These are phyloP conservation scores for Eriosoma lanigerum DNA, from an alignment of 1,140 invertebrate species.

Conservation along the genomic window DNA sequence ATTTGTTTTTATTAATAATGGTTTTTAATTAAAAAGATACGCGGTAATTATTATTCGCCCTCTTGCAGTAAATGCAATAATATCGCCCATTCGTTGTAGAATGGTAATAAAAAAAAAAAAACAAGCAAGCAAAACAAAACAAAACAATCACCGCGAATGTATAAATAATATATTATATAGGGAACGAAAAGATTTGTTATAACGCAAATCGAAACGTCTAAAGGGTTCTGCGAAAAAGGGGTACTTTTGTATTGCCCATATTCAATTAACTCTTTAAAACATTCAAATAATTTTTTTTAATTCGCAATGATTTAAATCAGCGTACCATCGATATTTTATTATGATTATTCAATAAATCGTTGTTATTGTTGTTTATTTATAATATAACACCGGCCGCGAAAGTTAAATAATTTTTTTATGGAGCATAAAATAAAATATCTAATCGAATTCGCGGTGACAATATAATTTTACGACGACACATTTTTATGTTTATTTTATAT, in stretches of 20 bases:
- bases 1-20: slow-evolving; percentile 22
- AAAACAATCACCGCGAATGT: not conserved
- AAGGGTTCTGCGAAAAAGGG: slow-evolving; percentile 24
- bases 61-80: not conserved
- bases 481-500: too few relatives aligned
- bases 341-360: too few relatives aligned
- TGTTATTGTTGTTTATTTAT: too few relatives aligned
- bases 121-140: not conserved
- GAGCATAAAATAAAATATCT: too few relatives aligned
- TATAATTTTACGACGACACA: too few relatives aligned
- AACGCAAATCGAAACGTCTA: not conserved
- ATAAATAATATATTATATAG: too few relatives aligned
- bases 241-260: slow-evolving; percentile 13
- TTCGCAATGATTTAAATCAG: too few relatives aligned
- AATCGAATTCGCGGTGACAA: too few relatives aligned
- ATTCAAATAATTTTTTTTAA: too few relatives aligned
- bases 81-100: not conserved
- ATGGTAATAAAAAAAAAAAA: not conserved
- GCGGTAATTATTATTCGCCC: slow-evolving; percentile 32
- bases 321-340: too few relatives aligned
- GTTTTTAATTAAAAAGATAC: slow-evolving; percentile 16
- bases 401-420: too few relatives aligned
- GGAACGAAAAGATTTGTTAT: slow-evolving; percentile 26
- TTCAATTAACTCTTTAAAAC: not conserved
- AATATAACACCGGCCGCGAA: too few relatives aligned